Percentiles rank a stretch among this genome's conserved stretches.
phyloP scores from a whole-genome alignment of 2,113 vertebrate species.

The Grallaria varia region DNA sequence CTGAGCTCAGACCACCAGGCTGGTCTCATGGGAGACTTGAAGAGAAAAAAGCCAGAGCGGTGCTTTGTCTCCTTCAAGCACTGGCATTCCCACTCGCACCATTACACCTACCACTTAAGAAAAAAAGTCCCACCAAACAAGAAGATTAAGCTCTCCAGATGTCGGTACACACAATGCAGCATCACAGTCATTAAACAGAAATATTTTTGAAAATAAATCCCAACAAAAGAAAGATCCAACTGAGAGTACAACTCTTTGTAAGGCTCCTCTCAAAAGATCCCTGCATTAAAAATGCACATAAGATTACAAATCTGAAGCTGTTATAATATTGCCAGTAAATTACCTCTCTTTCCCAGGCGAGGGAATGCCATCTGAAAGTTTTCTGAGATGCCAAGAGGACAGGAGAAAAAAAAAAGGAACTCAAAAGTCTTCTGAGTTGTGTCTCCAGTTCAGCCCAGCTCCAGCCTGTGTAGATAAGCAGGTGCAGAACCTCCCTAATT shows the following conservation, averaged over 20 bases:
- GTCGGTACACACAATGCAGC: neutral
- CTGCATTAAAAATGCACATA: neutral
- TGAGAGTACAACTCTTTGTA: neutral
- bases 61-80: neutral
- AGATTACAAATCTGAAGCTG: neutral
- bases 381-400: neutral
- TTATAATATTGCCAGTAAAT: neutral
- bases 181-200: neutral
- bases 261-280: neutral
- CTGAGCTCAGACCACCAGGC: neutral
- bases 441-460: neutral
- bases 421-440: neutral
- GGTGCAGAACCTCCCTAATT: neutral
- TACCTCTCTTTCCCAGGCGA: neutral
- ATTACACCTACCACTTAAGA: neutral
- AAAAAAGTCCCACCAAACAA: neutral
- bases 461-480: neutral
- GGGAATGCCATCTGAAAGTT: neutral
- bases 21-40: neutral
- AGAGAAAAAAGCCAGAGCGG: neutral
- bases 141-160: neutral
- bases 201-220: neutral
- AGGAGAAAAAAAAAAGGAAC: neutral
- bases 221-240: neutral
- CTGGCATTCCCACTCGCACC: neutral